Percentiles rank a stretch among this genome's conserved stretches.
Evolutionary conservation across 2,113 vertebrate species (phyloP).

Genomic region (Agapornis roseicollis): DNA sequence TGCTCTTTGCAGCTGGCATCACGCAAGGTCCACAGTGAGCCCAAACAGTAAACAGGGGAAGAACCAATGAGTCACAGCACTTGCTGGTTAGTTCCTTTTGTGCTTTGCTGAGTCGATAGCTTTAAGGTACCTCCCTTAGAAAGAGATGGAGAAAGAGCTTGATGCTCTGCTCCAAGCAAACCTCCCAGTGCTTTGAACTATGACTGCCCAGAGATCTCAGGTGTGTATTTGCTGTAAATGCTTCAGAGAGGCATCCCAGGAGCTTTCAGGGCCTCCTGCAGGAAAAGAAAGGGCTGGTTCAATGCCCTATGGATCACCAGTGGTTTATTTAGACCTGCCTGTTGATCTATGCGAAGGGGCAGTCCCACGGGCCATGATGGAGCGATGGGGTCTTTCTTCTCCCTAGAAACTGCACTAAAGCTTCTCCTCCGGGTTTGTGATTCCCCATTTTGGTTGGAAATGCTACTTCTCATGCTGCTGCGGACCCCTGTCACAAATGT

Average conservation of each 20-base stretch:
- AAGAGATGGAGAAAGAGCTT: background rate
- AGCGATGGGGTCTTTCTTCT: background rate
- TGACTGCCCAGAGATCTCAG: background rate
- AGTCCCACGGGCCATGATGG: accelerated
- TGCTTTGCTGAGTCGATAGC: background rate
- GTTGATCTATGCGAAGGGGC: accelerated
- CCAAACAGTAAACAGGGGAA: background rate
- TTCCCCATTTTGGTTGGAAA: background rate
- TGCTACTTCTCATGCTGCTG: background rate
- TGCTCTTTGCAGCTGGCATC: background rate
- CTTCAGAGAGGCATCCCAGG: background rate
- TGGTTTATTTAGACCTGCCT: background rate
- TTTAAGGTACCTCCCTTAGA: background rate
- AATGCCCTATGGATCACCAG: background rate
- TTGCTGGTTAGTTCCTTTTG: background rate
- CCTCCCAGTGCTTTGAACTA: background rate
- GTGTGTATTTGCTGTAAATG: background rate
- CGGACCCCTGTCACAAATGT: background rate
- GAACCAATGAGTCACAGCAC: background rate
- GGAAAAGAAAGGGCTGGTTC: accelerated
- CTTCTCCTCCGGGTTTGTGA: background rate
- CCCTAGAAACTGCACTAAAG: background rate
- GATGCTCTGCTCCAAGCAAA: background rate
- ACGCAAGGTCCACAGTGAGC: background rate
- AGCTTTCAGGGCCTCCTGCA: background rate